These are phyloP conservation scores for Aleiodes sp. DNA, from an alignment of 1,140 invertebrate genomes.

Conservation along the genomic window DNA sequence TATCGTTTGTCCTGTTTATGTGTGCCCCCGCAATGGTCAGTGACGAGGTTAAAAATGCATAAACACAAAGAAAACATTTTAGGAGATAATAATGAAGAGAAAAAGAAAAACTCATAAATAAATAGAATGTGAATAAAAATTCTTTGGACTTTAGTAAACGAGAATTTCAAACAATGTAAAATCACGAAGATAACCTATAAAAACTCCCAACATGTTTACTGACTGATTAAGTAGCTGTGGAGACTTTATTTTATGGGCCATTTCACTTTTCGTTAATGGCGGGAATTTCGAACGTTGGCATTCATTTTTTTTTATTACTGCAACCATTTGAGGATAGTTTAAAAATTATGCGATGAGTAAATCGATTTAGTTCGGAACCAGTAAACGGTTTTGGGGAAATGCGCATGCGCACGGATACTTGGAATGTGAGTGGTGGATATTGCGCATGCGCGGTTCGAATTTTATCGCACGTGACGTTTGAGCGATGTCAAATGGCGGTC, in stretches of 20 bases:
- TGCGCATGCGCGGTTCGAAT: no score
- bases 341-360: no score
- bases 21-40: constrained; percentile 29
- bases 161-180: neutral
- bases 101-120: constrained; percentile 7
- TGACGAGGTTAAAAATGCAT: neutral
- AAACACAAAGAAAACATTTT: neutral
- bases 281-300: neutral
- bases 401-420: no score
- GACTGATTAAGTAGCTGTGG: neutral
- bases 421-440: no score
- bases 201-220: neutral
- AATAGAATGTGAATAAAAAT: neutral
- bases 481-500: no score
- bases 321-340: no score
- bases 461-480: no score
- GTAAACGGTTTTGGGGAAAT: no score
- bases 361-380: no score
- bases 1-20: constrained; percentile 27
- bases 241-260: neutral
- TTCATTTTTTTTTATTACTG: neutral
- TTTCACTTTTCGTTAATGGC: neutral
- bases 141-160: neutral
- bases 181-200: neutral
- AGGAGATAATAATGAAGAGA: constrained; percentile 17